These are phyloP conservation scores for Microcebus griseorufus DNA, from an alignment of 2,113 vertebrate species.

Conservation along the genomic window DNA sequence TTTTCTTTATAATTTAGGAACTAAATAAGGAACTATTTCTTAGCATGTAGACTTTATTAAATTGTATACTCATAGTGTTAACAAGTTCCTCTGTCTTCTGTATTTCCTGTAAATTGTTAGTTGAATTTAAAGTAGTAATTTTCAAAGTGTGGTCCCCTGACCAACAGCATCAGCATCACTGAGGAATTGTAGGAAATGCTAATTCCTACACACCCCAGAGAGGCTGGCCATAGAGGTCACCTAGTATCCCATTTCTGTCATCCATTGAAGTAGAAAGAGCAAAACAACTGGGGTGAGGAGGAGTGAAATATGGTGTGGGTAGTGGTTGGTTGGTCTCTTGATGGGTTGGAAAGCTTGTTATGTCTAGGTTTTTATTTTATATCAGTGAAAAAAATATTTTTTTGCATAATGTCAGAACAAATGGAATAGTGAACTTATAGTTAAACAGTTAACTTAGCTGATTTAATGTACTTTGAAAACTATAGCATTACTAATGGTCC, in stretches of 20 bases:
- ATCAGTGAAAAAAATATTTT: not conserved
- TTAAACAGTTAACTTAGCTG: not conserved
- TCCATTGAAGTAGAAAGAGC: not conserved
- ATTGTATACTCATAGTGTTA: not conserved
- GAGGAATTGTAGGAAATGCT: not conserved
- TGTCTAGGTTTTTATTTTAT: not conserved
- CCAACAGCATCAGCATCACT: not conserved
- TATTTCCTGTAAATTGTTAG: conserved; percentile 15
- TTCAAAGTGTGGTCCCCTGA: not conserved
- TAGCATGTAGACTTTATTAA: not conserved
- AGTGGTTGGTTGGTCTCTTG: not conserved
- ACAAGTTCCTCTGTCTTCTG: not conserved
- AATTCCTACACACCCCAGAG: not conserved
- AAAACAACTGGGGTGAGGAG: not conserved
- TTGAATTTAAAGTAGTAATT: conserved; percentile 25
- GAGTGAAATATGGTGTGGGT: not conserved
- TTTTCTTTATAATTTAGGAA: conserved; percentile 11
- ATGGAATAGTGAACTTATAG: not conserved
- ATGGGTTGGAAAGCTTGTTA: not conserved
- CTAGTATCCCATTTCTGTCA: not conserved
- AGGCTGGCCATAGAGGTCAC: not conserved
- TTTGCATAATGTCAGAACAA: not conserved
- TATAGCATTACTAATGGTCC: not conserved
- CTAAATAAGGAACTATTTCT: not conserved
- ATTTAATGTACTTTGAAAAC: not conserved